phyloP scores from a whole-genome alignment of 2,113 vertebrate species.

The Sitta europaea region DNA sequence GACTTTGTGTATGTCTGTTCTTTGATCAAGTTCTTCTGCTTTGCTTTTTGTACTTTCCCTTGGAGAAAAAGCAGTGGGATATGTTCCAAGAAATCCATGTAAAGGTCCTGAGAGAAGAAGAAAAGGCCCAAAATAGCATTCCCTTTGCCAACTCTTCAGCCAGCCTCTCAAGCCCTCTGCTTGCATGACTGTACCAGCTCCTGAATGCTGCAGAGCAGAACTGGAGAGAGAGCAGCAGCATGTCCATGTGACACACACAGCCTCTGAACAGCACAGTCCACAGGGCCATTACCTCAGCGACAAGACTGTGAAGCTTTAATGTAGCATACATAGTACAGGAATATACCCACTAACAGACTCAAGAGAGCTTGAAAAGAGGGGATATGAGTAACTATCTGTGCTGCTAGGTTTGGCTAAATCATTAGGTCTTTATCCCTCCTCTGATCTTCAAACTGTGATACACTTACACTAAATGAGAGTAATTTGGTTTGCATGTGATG shows the following conservation, averaged over 20 bases:
- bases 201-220: fast-evolving
- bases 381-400: background rate
- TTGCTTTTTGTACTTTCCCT: background rate
- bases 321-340: background rate
- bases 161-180: background rate
- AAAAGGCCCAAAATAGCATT: background rate
- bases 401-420: background rate
- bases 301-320: background rate
- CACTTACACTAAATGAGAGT: background rate
- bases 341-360: background rate
- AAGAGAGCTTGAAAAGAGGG: background rate
- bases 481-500: background rate
- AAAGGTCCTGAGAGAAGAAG: background rate
- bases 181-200: background rate
- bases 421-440: background rate
- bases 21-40: background rate
- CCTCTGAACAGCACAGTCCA: background rate
- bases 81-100: background rate
- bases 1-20: background rate
- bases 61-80: background rate
- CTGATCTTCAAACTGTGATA: background rate
- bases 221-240: background rate
- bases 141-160: background rate
- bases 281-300: background rate
- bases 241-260: background rate